These are phyloP conservation scores for Coregonus clupeaformis DNA, from an alignment of 2,113 vertebrate species.

Conservation along the genomic window DNA sequence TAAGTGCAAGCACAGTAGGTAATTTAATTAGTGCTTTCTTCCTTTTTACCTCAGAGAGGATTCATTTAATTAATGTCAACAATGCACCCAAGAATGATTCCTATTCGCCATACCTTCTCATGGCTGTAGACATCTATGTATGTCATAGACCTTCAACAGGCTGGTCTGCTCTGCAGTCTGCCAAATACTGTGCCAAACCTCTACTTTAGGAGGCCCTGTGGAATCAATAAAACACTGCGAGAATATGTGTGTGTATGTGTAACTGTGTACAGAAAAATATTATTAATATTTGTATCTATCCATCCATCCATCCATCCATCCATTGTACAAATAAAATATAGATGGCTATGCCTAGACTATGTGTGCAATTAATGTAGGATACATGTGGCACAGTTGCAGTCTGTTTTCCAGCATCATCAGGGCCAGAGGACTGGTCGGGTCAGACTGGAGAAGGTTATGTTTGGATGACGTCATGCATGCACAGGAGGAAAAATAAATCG, in stretches of 20 bases:
- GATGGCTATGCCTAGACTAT: no score
- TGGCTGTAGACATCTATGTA: neutral
- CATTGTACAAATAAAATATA: no score
- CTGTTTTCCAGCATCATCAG: no score
- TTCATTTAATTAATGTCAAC: no score
- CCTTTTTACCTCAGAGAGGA: no score
- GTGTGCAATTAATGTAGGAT: no score
- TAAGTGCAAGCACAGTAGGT: neutral
- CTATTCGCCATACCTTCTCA: neutral
- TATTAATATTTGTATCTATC: no score
- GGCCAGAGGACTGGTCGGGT: no score
- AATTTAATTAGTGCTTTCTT: neutral
- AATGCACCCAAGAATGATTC: neutral
- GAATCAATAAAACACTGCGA: conserved; percentile 59
- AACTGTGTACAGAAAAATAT: neutral
- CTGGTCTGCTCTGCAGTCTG: conserved; percentile 33
- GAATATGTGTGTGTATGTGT: neutral
- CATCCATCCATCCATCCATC: no score
- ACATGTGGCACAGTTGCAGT: no score
- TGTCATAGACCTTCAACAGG: conserved; percentile 3
- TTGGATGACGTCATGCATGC: neutral
- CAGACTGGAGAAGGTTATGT: neutral
- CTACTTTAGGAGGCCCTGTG: conserved; percentile 28
- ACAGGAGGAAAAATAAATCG: neutral
- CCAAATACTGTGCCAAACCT: conserved; percentile 54